Conservation (phyloP, 2,113 vertebrate species). For the Promerops cafer region DNA sequence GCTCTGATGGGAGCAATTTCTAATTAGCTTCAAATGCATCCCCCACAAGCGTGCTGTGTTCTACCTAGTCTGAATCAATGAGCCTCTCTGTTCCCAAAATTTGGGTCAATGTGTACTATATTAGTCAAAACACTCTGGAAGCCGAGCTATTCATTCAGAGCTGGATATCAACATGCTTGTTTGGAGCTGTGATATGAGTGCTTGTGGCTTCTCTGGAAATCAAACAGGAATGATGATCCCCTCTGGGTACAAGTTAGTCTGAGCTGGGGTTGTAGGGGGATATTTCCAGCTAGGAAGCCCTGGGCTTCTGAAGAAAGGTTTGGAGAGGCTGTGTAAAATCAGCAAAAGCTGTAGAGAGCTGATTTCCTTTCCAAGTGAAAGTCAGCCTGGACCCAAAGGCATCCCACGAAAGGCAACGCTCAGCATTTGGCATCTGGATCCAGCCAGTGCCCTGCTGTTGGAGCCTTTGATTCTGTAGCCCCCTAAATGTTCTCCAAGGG, state of each 20-base stretch:
- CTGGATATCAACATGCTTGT: not conserved
- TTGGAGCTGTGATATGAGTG: not conserved
- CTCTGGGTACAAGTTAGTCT: not conserved
- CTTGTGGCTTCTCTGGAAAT: not conserved
- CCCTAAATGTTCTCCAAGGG: not conserved
- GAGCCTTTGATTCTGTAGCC: not conserved
- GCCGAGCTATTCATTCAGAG: not conserved
- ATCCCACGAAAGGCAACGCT: not conserved
- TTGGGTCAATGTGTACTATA: not conserved
- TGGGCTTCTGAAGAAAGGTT: not conserved
- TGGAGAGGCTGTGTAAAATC: not conserved
- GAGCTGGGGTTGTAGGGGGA: not conserved
- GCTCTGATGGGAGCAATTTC: not conserved
- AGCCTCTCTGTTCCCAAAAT: not conserved
- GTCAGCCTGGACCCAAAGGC: not conserved
- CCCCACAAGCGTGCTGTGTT: not conserved
- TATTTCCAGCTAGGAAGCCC: not conserved
- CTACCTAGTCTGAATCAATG: not conserved
- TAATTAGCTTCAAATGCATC: not conserved
- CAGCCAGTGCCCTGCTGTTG: not conserved
- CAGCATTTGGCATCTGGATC: not conserved
- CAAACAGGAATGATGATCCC: not conserved
- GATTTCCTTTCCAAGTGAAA: not conserved
- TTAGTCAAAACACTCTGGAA: constrained; percentile 4
- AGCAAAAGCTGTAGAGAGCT: not conserved